phyloP scores from a whole-genome alignment of 2,797 vertebrate genomes.

The Peromyscus nudipes region DNA sequence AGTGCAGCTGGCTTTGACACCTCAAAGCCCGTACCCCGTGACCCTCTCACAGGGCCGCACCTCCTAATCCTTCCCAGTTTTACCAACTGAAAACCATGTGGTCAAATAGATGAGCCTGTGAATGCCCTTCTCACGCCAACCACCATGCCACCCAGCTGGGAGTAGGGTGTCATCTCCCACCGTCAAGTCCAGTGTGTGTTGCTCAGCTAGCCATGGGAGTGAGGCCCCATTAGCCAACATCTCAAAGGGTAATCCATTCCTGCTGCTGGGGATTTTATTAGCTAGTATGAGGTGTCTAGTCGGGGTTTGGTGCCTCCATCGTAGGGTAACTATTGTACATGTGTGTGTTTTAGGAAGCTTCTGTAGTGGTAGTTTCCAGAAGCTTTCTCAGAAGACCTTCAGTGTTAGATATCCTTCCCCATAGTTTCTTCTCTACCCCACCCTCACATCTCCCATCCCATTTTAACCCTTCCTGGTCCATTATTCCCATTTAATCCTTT shows the following conservation, averaged over 20 bases:
- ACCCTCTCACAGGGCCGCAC: background rate
- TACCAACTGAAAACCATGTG: background rate
- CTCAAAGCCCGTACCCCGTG: background rate
- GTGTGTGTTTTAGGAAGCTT: no score
- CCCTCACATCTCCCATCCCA: background rate
- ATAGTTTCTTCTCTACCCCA: background rate
- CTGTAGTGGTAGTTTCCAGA: background rate
- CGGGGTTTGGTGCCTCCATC: background rate
- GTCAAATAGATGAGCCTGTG: background rate
- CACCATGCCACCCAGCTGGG: background rate
- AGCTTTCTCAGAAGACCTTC: background rate
- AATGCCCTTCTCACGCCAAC: background rate
- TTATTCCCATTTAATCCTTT: background rate
- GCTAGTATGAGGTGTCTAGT: background rate
- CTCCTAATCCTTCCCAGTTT: background rate
- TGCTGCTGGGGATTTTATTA: background rate
- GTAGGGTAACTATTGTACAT: background rate
- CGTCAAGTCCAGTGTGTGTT: background rate
- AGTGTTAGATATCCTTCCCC: background rate
- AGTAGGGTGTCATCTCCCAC: background rate
- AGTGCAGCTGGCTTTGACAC: background rate
- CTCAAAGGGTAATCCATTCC: background rate
- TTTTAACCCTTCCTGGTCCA: background rate
- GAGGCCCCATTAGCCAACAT: background rate
- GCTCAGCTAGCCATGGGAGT: background rate